Conservation (phyloP, 2,888 invertebrate genomes). For the Himalopsyche anomala region DNA sequence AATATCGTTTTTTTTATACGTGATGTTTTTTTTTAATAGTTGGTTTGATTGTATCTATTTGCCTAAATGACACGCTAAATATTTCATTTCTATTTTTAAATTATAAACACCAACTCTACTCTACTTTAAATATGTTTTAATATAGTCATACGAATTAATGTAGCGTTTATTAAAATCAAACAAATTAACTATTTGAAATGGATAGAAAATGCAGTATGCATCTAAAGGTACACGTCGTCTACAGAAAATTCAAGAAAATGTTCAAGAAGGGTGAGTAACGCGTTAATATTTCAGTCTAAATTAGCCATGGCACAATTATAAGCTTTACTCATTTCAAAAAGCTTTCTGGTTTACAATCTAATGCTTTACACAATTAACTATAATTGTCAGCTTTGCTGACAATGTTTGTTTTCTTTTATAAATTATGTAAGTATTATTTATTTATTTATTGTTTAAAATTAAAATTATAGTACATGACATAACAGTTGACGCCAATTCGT, state of each 20-base stretch:
- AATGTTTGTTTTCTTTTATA: no score
- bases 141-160: neutral
- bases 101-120: constrained; percentile 14
- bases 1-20: no score
- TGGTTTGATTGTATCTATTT: no score
- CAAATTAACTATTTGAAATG: constrained; percentile 48
- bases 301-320: neutral
- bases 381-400: neutral
- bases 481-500: no score
- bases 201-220: constrained; percentile 61
- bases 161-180: neutral
- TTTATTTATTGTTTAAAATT: no score
- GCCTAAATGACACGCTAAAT: no score
- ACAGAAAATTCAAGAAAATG: constrained; percentile 62
- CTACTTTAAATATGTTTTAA: neutral
- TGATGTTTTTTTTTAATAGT: no score
- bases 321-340: neutral
- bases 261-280: constrained; percentile 60
- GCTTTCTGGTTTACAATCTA: neutral
- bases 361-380: neutral
- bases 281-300: neutral
- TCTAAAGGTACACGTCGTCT: constrained; percentile 52
- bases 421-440: no score
- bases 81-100: no score
- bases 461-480: no score